Evolutionary conservation across 2,888 invertebrate species (phyloP).

Genomic region (Anodontia alba): DNA sequence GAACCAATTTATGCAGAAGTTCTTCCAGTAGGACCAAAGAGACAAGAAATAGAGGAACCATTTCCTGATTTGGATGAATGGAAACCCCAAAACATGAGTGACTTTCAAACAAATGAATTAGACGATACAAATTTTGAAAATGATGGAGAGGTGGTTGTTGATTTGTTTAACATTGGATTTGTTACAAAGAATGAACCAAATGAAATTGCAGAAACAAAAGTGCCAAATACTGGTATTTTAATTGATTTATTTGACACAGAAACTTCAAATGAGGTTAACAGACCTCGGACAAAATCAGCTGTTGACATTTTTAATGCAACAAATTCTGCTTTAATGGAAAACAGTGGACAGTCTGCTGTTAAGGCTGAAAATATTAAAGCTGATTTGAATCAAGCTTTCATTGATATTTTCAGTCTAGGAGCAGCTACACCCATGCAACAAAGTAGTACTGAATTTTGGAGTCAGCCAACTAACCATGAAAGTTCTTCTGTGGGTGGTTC

Average conservation of each 20-base stretch:
- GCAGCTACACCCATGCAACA: slow-evolving; percentile 18
- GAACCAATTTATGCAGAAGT: slow-evolving; percentile 65
- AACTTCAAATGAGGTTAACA: not conserved
- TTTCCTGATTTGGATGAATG: slow-evolving; percentile 54
- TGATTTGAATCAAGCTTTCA: slow-evolving; percentile 41
- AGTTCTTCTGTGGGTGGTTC: not conserved
- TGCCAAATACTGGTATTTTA: slow-evolving; percentile 15
- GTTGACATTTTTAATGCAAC: slow-evolving; percentile 22
- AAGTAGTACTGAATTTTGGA: slow-evolving; percentile 21
- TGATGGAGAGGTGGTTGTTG: not conserved
- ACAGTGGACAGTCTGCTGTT: not conserved
- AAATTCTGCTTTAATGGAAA: not conserved
- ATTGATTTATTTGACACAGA: slow-evolving; percentile 46
- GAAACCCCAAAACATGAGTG: slow-evolving; percentile 38
- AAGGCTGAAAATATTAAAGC: slow-evolving; percentile 17
- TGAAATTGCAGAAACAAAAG: slow-evolving; percentile 7
- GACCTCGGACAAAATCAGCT: not conserved
- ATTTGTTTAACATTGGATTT: slow-evolving; percentile 55
- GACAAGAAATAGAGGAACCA: slow-evolving; percentile 34
- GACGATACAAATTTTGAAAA: slow-evolving; percentile 55
- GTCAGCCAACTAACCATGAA: not conserved
- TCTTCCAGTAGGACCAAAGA: slow-evolving; percentile 18
- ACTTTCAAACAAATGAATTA: slow-evolving; percentile 30
- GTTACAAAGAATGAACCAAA: slow-evolving; percentile 18
- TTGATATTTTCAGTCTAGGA: slow-evolving; percentile 40